Evolutionary conservation across 2,797 vertebrate genomes (phyloP).

Genomic region (Rachycentron canadum): DNA sequence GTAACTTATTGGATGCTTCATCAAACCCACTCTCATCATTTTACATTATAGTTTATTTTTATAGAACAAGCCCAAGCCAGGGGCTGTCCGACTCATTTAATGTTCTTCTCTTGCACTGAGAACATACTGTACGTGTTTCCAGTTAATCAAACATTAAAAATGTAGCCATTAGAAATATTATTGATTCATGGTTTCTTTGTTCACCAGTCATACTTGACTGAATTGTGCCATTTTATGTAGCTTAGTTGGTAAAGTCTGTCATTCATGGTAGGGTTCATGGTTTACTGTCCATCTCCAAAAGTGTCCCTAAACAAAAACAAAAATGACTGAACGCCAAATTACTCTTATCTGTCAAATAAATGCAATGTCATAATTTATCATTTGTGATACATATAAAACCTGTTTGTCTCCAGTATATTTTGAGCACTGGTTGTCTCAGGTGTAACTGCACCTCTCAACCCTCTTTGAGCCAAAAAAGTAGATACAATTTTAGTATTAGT

Average conservation of each 20-base stretch:
- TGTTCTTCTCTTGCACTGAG: constrained; percentile 83
- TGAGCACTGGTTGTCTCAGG: background rate
- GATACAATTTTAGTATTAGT: no score
- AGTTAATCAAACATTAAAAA: constrained; percentile 81
- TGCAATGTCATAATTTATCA: background rate
- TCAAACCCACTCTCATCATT: constrained; percentile 66
- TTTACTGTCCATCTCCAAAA: background rate
- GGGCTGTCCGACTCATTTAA: constrained; percentile 63
- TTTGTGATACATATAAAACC: background rate
- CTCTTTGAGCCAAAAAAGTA: background rate
- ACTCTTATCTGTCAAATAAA: background rate
- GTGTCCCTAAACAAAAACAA: background rate
- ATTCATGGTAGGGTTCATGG: background rate
- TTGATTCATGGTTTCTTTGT: constrained; percentile 60
- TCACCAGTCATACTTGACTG: constrained; percentile 2
- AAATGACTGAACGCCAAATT: background rate
- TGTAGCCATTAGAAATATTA: constrained; percentile 66
- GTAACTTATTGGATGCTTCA: constrained; percentile 75
- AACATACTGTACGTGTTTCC: constrained; percentile 78
- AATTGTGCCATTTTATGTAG: background rate
- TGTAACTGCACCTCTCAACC: background rate
- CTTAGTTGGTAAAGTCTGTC: background rate
- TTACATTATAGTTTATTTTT: constrained; percentile 72
- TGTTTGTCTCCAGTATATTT: background rate
- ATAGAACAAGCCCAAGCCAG: constrained; percentile 64